Evolutionary conservation across 2,113 vertebrate species (phyloP).

Genomic region (Phodopus roborovskii): DNA sequence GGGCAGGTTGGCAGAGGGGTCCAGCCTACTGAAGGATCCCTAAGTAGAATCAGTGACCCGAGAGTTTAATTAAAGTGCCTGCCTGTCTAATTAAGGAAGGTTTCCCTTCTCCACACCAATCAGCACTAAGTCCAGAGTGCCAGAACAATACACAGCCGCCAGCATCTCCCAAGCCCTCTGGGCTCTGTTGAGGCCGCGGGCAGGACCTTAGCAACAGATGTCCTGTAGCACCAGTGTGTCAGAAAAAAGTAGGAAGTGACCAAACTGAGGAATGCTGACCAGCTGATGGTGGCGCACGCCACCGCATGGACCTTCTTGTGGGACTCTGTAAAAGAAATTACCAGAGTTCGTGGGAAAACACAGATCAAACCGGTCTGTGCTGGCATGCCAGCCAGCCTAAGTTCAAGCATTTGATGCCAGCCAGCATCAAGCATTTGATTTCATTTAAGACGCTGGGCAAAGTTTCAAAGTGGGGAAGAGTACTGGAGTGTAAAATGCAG

Average conservation of each 20-base stretch:
- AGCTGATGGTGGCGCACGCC: fast-evolving
- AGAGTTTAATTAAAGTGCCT: not conserved
- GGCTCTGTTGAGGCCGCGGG: conserved; percentile 62
- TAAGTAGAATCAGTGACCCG: not conserved
- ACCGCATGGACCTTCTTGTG: not conserved
- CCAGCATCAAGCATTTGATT: too few relatives aligned
- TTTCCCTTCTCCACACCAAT: conserved; percentile 42
- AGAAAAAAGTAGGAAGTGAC: not conserved
- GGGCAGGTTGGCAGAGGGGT: not conserved
- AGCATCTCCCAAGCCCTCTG: conserved; percentile 62
- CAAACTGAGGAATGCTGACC: fast-evolving
- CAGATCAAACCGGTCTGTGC: fast-evolving
- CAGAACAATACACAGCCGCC: conserved; percentile 35
- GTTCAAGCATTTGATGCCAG: not conserved
- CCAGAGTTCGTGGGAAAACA: too few relatives aligned
- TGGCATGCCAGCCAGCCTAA: not conserved
- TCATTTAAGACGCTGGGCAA: not conserved
- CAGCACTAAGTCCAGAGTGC: conserved; percentile 43
- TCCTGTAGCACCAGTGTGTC: too few relatives aligned
- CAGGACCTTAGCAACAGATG: too few relatives aligned
- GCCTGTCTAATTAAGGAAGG: conserved; percentile 68
- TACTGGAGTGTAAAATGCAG: not conserved
- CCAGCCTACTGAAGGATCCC: not conserved
- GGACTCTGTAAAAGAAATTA: too few relatives aligned
- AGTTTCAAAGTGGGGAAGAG: not conserved